Base-by-base conservation (phyloP, 2,888 invertebrate species). In the Drosophila leonis region DNA sequence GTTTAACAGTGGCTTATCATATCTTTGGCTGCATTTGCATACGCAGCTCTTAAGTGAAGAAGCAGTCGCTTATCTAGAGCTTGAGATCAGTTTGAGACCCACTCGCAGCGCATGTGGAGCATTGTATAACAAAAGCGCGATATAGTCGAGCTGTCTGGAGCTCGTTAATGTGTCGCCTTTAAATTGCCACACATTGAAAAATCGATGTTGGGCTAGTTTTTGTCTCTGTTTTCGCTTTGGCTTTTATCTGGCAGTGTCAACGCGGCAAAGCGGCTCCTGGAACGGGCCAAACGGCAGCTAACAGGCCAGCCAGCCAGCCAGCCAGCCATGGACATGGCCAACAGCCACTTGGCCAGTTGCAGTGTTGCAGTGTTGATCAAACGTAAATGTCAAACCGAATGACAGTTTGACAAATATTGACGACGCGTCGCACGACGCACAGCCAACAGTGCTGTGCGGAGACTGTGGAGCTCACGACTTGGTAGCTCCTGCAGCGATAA, bases 381-480 rank as follows among this genome's bases (percentile, higher is more conserved):
- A 90, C 90, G 90, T 88, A 90, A 85, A 91, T 91, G 92, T 91
- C 90, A 90, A 85, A 67, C 72, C 85, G 85, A 90, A 88, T 91
- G 91, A 91, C 91, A 91, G 89, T 86, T 91, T 91, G 91, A 91
- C 91, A 91, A 91, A 91, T 91, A 91, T 90, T 91, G 91, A 91
- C 91, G 86, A 88, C 86, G 88, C 85, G 81, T 80, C 85, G 88
- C 78, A 70, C 83, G 66, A 79, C 75, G 79, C 75, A 33, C 52
- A 5, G 41, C 35, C 67, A 72, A 4, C 46, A 15, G 18, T 18
- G 41, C 18, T 0, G 46, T 39, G 18, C n/a, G 31, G 56, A 46
- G 56, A 46, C 61, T 31, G 10, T 24, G 57, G 59, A 65, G 57
- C 72, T 73, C 78, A 77, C 76, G 76, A 76, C 64, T 72, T 60